phyloP scores from a whole-genome alignment of 2,888 invertebrate species.

The Mimachlamys varia region DNA sequence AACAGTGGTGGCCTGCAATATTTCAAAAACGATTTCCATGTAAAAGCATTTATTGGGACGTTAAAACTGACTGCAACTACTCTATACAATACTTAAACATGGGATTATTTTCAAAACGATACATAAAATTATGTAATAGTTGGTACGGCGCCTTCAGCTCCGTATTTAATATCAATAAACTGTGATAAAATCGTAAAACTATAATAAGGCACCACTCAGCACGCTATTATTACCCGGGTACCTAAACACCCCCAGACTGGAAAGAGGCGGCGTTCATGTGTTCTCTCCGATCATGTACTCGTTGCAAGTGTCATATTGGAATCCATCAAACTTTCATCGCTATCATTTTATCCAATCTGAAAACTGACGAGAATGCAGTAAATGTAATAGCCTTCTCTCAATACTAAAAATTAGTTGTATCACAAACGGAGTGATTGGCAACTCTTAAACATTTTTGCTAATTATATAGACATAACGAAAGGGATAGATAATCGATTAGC shows the following conservation, averaged over 20 bases:
- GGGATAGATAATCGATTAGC: too few relatives aligned
- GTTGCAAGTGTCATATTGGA: neutral
- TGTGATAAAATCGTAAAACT: neutral
- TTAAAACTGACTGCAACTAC: neutral
- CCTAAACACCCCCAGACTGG: neutral
- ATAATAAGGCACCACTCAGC: slow-evolving; percentile 1
- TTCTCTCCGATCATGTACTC: neutral
- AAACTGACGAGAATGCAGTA: neutral
- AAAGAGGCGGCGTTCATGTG: neutral
- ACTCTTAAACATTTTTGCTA: too few relatives aligned
- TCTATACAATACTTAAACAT: neutral
- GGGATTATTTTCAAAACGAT: slow-evolving; percentile 28
- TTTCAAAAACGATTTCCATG: slow-evolving; percentile 27
- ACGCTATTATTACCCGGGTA: neutral
- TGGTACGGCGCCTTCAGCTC: neutral
- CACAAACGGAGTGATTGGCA: too few relatives aligned
- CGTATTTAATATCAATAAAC: slow-evolving; percentile 20
- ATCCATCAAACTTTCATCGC: neutral
- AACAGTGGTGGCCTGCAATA: neutral
- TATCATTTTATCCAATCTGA: neutral
- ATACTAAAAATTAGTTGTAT: too few relatives aligned
- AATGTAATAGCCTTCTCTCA: neutral
- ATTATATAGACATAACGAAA: too few relatives aligned
- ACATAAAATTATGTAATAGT: slow-evolving; percentile 24
- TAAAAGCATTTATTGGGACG: neutral